phyloP scores from a whole-genome alignment of 1,140 invertebrate genomes.

The Aphelinus certus region DNA sequence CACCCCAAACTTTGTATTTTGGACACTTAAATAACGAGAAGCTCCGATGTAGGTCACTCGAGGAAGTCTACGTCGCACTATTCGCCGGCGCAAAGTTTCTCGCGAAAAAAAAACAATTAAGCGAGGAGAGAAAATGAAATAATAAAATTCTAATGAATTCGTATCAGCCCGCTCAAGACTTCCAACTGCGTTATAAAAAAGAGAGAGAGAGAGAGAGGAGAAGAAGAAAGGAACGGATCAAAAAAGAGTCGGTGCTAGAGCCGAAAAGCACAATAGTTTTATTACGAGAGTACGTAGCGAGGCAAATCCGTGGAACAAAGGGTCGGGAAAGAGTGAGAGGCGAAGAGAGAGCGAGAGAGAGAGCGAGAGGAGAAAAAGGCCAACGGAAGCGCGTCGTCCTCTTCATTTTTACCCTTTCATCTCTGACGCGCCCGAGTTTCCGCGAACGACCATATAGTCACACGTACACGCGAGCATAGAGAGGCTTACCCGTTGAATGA shows the following conservation, averaged over 20 bases:
- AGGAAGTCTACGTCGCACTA: no score
- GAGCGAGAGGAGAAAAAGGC: slow-evolving; percentile 21
- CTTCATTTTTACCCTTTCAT: slow-evolving; percentile 33
- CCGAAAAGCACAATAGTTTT: slow-evolving; percentile 36
- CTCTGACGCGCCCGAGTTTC: slow-evolving; percentile 11
- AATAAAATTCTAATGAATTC: no score
- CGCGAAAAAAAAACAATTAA: no score
- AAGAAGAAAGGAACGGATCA: no score
- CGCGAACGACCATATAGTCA: not conserved
- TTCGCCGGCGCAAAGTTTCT: no score
- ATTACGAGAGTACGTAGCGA: slow-evolving; percentile 39
- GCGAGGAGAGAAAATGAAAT: no score
- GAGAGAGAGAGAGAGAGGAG: not conserved
- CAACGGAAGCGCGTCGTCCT: slow-evolving; percentile 22
- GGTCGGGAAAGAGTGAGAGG: not conserved
- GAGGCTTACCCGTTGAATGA: slow-evolving; percentile 21
- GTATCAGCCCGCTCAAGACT: no score
- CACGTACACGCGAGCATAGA: no score
- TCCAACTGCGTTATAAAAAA: not conserved
- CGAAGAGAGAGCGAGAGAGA: slow-evolving; percentile 37
- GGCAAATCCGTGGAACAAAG: slow-evolving; percentile 32
- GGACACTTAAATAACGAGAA: no score
- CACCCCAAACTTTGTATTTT: no score
- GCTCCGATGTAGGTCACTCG: no score
- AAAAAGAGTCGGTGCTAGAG: not conserved